Percentiles rank a stretch among this genome's conserved stretches.
Evolutionary conservation across 2,113 vertebrate genomes (phyloP).

Genomic region (Ctenomys sociabilis): DNA sequence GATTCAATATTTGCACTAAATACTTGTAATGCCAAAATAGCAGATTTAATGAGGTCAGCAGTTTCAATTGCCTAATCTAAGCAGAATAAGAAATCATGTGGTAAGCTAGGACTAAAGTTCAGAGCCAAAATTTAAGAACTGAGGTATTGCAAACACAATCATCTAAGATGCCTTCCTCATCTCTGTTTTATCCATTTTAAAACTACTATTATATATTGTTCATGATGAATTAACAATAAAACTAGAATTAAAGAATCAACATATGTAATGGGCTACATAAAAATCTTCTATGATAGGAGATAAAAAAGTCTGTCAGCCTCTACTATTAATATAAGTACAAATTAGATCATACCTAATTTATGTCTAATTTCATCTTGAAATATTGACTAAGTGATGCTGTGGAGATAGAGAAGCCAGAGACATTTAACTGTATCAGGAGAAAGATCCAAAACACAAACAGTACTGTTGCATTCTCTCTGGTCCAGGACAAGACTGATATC

Average conservation of each 20-base stretch:
- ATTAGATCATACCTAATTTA: background rate
- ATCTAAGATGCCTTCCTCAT: background rate
- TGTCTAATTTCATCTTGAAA: background rate
- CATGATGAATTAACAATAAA: background rate
- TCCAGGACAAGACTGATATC: background rate
- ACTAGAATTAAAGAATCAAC: background rate
- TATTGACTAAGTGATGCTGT: background rate
- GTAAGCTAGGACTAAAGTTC: background rate
- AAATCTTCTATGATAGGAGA: background rate
- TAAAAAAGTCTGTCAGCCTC: background rate
- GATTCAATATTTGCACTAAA: constrained; percentile 13
- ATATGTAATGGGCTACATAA: background rate
- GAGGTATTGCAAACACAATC: background rate
- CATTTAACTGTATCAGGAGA: accelerated
- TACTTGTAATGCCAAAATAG: background rate
- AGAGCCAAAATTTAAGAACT: background rate
- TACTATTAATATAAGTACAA: background rate
- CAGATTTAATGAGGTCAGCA: background rate
- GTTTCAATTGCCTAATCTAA: background rate
- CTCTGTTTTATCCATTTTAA: background rate
- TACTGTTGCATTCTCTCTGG: background rate
- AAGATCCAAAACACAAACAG: background rate
- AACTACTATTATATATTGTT: accelerated
- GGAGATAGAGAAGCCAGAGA: background rate
- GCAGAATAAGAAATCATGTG: background rate